Conservation (phyloP, 1,140 invertebrate genomes). For the Rhopalosiphum padi region DNA sequence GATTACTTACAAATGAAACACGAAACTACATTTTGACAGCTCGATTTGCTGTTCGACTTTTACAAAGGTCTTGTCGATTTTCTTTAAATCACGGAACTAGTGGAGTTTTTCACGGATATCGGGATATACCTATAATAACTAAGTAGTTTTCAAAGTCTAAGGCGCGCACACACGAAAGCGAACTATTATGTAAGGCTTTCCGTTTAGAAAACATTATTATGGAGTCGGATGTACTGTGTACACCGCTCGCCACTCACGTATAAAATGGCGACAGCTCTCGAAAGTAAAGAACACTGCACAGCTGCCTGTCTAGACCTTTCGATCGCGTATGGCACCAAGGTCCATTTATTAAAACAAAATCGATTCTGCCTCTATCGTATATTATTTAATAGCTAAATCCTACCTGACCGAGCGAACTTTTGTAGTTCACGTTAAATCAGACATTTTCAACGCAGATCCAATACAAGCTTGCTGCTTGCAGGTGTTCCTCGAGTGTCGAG, state of each 20-base stretch:
- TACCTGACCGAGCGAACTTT: not conserved
- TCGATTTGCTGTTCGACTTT: not conserved
- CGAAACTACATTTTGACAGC: not conserved
- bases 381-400: not conserved
- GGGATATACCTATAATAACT: not conserved
- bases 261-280: not conserved
- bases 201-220: slow-evolving; percentile 13
- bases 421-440: not conserved
- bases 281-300: not conserved
- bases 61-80: not conserved
- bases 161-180: not conserved
- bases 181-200: not conserved
- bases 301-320: not conserved
- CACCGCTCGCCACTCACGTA: not conserved
- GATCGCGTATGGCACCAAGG: not conserved
- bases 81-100: not conserved
- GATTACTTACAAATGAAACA: not conserved
- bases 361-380: not conserved
- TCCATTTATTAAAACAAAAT: not conserved
- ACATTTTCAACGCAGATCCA: not conserved
- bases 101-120: not conserved
- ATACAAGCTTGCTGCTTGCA: not conserved
- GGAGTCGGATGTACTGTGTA: not conserved
- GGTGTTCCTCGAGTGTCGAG: not conserved
- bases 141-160: not conserved